These are phyloP conservation scores for Chamaetylas fuelleborni DNA, from an alignment of 2,113 vertebrate species.

Conservation along the genomic window DNA sequence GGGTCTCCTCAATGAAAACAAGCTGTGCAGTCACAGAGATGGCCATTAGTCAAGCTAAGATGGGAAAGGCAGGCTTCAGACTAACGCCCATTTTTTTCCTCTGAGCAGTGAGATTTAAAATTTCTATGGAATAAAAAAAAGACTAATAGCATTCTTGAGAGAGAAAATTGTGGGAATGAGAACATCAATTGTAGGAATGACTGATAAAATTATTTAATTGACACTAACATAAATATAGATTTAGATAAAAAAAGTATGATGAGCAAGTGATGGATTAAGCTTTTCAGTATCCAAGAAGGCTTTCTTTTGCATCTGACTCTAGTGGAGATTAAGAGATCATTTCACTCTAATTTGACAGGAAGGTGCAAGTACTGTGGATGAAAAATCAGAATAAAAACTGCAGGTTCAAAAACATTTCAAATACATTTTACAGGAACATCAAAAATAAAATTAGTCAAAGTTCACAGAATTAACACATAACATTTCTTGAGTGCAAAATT, in stretches of 20 bases:
- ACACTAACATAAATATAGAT: constrained; percentile 3
- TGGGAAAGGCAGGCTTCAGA: background rate
- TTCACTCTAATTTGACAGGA: background rate
- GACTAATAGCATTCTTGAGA: background rate
- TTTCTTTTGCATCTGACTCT: background rate
- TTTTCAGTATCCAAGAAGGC: background rate
- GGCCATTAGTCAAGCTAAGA: background rate
- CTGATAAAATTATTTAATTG: background rate
- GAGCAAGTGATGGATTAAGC: background rate
- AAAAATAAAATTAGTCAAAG: background rate
- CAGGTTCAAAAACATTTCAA: background rate
- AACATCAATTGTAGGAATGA: background rate
- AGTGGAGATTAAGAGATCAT: background rate
- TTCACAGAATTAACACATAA: background rate
- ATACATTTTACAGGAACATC: background rate
- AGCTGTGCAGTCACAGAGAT: background rate
- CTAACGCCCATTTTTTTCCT: background rate
- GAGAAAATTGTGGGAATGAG: background rate
- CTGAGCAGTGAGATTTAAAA: background rate
- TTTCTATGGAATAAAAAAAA: background rate
- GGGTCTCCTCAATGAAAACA: background rate
- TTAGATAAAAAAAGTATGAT: background rate
- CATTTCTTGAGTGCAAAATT: background rate
- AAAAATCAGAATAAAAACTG: background rate
- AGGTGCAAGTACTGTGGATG: background rate